A percentile compares a stretch with the other conserved stretches of the same genome.
These are phyloP conservation scores for Chaetodon trifascialis DNA, from an alignment of 2,113 vertebrate species.

Conservation along the genomic window DNA sequence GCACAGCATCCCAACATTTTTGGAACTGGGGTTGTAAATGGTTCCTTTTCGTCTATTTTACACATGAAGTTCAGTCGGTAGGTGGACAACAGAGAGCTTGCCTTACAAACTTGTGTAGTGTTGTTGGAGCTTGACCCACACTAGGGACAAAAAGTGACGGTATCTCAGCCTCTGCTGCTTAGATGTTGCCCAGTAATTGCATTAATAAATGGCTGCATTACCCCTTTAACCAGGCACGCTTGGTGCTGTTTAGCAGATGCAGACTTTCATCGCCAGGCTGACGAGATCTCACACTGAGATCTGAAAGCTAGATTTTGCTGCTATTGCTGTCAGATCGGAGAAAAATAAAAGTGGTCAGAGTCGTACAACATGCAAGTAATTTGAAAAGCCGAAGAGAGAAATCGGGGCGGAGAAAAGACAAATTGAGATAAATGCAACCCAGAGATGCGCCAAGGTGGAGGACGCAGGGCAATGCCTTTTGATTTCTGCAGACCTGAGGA, in stretches of 20 bases:
- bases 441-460: conserved; percentile 1
- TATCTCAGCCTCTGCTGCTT: background rate
- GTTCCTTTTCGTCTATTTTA: no score
- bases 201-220: background rate
- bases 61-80: no score
- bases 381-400: conserved; percentile 4
- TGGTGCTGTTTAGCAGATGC: background rate
- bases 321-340: background rate
- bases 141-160: no score
- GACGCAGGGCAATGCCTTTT: conserved; percentile 3
- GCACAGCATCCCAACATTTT: no score
- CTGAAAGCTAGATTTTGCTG: background rate
- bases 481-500: conserved; percentile 5
- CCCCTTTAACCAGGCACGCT: background rate
- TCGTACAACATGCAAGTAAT: background rate
- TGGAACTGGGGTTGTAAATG: no score
- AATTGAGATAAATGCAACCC: conserved; percentile 21
- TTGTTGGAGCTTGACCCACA: no score
- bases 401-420: background rate
- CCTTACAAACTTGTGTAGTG: background rate
- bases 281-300: background rate
- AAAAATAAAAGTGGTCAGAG: background rate
- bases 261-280: background rate
- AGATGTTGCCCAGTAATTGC: background rate
- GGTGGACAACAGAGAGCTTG: no score